A percentile compares a stretch with the other conserved stretches of the same genome.
phyloP scores from a whole-genome alignment of 53 echinoderm and acorn worm species.

The Antedon mediterranea region DNA sequence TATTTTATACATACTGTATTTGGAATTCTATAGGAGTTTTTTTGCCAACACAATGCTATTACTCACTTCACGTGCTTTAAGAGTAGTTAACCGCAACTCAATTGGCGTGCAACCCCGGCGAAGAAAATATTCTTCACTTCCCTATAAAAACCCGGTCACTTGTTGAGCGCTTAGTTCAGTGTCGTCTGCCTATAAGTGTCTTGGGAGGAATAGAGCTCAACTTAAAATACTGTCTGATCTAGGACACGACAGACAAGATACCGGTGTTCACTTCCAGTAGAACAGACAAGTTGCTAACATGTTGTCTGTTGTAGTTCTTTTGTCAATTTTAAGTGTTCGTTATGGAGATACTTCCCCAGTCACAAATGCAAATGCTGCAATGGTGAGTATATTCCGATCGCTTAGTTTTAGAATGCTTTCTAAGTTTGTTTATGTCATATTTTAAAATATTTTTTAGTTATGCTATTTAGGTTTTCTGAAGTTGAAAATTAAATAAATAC shows the following conservation, averaged over 20 bases:
- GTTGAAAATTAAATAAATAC: too few species aligned
- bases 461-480: too few species aligned
- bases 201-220: not conserved
- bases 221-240: not conserved
- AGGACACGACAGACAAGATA: not conserved
- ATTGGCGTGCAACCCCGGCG: not conserved
- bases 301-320: not conserved
- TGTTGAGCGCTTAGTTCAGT: not conserved
- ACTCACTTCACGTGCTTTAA: not conserved
- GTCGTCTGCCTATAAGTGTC: not conserved
- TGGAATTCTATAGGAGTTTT: too few species aligned
- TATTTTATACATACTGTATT: too few species aligned
- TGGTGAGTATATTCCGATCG: not conserved
- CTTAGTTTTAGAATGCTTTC: too few species aligned
- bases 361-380: not conserved
- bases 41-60: not conserved
- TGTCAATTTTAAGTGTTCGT: not conserved
- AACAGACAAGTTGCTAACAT: not conserved
- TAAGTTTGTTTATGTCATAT: too few species aligned
- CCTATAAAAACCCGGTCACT: conserved; percentile 1
- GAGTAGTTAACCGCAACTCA: not conserved
- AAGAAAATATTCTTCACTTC: not conserved
- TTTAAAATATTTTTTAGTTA: too few species aligned
- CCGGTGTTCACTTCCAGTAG: not conserved
- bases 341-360: not conserved